Base-by-base conservation (phyloP, 1,140 invertebrate genomes). In the Onthophagus taurus region DNA sequence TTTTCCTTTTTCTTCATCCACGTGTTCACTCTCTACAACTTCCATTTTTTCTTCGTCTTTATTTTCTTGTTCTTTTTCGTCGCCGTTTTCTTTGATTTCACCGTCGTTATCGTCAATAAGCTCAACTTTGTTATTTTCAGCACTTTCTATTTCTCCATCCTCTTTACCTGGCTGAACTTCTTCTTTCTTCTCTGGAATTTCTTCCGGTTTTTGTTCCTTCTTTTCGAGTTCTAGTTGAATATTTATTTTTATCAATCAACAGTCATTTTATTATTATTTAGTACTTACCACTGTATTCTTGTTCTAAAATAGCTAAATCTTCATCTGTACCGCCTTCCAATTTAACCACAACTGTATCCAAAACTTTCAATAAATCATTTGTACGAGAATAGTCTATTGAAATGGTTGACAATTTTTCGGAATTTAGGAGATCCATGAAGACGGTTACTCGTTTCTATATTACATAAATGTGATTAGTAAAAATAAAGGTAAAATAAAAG, bases 261-360 rank as follows among this genome's bases (percentile, higher is more conserved):
- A n/a, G n/a, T n/a, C 24, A 34, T 6, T 13, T 7, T n/a, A n/a
- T n/a, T n/a, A n/a, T n/a, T n/a, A n/a, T n/a, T n/a, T n/a, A 26
- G 14, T 4, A 39, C 42, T 50, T 50, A 63, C 62, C 62, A 49
- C 54, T 33, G 53, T 65, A 63, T 47, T 65, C 61, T 42, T 65
- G 54, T 55, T 94, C 87, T 3, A 97, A 69, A 11, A 84, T 72
- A 53, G 83, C 85, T 2, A 97, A 68, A 68, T 98, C 95, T 55
- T 90, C 81, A 49, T 98, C 94, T n/a, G 81, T 85, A 3, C 96
- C 96, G 31, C 92, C 95, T 72, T 99, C 96, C 11, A 99, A 69
- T 63, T 92, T 89, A 47, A 99, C 95, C 2, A 99, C 95, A 26
- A 93, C 92, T 49, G 91, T 87, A 68, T 99, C 96, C 23, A 99